These are phyloP conservation scores for Drosophila kuntzei DNA, from an alignment of 2,888 invertebrate species.

Conservation along the genomic window DNA sequence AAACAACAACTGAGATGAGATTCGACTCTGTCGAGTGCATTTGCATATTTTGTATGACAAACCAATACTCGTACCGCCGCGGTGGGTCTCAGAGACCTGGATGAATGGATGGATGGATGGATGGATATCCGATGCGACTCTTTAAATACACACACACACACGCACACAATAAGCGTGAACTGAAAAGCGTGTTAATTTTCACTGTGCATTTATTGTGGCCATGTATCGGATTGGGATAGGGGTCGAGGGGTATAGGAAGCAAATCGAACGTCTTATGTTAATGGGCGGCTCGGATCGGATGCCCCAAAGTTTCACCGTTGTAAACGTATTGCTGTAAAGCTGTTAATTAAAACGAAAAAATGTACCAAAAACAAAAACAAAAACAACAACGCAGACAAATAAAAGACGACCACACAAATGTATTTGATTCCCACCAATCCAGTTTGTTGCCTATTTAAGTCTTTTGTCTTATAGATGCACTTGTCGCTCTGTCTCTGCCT, in stretches of 20 bases:
- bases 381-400: slow-evolving; percentile 10
- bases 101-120: slow-evolving; percentile 31
- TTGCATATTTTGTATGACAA: slow-evolving; percentile 77
- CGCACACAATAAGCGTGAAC: slow-evolving; percentile 67
- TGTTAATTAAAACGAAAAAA: slow-evolving; percentile 79
- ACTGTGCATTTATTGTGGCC: slow-evolving; percentile 78
- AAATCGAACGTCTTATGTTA: slow-evolving; percentile 74
- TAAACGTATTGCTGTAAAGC: slow-evolving; percentile 73
- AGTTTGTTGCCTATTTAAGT: slow-evolving; percentile 61
- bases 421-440: slow-evolving; percentile 59
- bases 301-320: slow-evolving; percentile 77
- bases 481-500: slow-evolving; percentile 43
- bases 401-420: slow-evolving; percentile 61
- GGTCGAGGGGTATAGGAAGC: slow-evolving; percentile 39
- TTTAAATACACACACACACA: slow-evolving; percentile 32
- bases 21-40: slow-evolving; percentile 45
- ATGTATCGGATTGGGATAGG: slow-evolving; percentile 40
- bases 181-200: slow-evolving; percentile 82
- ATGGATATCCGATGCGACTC: slow-evolving; percentile 39
- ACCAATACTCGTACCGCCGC: slow-evolving; percentile 45
- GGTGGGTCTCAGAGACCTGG: slow-evolving; percentile 62
- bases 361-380: slow-evolving; percentile 46
- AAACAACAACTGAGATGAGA: slow-evolving; percentile 57
- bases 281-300: slow-evolving; percentile 61
- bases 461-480: slow-evolving; percentile 64